Conservation (phyloP, 2,113 vertebrate genomes). For the Marmota monax region DNA sequence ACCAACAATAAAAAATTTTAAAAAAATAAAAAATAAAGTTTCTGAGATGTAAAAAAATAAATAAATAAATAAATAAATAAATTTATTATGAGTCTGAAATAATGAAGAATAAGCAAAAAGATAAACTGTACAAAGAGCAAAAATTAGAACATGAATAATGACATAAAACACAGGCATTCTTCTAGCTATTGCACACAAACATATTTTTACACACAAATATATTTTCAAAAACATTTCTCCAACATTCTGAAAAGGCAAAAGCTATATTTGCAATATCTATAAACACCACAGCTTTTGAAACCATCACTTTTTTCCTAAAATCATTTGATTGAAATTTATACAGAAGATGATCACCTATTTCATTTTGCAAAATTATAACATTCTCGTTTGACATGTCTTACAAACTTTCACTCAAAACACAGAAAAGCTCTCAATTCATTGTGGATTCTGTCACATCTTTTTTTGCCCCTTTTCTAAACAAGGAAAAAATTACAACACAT, state of each 20-base stretch:
- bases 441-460: conserved; percentile 1
- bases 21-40: too few relatives aligned
- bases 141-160: conserved; percentile 32
- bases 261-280: background rate
- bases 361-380: conserved; percentile 15
- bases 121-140: conserved; percentile 63
- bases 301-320: conserved; percentile 26
- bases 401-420: conserved; percentile 46
- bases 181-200: background rate
- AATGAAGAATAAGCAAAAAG: conserved; percentile 53
- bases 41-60: too few relatives aligned
- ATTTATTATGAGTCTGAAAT: conserved; percentile 77
- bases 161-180: conserved; percentile 16
- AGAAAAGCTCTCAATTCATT: conserved; percentile 32
- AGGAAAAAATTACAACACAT: conserved; percentile 2
- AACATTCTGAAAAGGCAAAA: conserved; percentile 39
- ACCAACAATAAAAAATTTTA: too few relatives aligned
- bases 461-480: conserved; percentile 14
- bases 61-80: conserved; percentile 75
- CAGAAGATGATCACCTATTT: background rate
- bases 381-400: background rate
- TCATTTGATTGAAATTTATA: background rate
- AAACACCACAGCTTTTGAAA: conserved; percentile 33
- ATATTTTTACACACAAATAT: background rate
- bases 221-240: conserved; percentile 28